Evolutionary conservation across 2,113 vertebrate genomes (phyloP), one percentile per base, ranked within the genome.

Genomic region (Dasyornis broadbenti): DNA sequence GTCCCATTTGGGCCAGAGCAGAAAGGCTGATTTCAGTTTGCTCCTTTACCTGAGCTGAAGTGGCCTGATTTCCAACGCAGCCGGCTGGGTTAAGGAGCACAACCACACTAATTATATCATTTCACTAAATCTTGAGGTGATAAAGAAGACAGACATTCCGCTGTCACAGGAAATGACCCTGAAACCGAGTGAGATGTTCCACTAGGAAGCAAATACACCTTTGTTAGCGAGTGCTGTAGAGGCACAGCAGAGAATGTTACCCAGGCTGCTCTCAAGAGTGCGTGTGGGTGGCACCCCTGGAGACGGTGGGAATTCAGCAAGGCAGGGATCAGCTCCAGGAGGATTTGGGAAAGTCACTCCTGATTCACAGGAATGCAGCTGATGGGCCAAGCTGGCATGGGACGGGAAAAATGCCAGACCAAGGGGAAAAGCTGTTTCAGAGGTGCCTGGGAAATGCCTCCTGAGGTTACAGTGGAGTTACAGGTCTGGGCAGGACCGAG

Each of bases 111-210:
- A 95, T 97, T 82, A 86, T 64, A 95, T 49, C 76, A 86, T 72
- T 90, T 81, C 1, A 2, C 86, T 85, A 91, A 97, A 96, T 91
- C 94, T 70, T 86, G 94, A 95, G 79, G 79, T 95, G 96, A 61
- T 93, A 82, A 94, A 92, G 92, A 79, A 92, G 95, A 94, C 60
- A 93, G 92, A 91, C 94, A 89, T 44, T 65, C 65, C 94, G 68
- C 82, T 93, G 93, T 68, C 85, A 79, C 82, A 89, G 92, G 94
- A 95, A 96, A 83, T 94, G 95, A 95, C 94, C 94, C 95, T 64
- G 89, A 91, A 95, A 95, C 64, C 15, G 54, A 91, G 91, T 8
- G 83, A 94, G 93, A 84, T 82, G 85, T 92, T 93, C 80, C 89
- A 76, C 86, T 30, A 7, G 57, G 88, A 57, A 64, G 76, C 80